Conservation (phyloP, 2,113 vertebrate genomes). For the Perca fluviatilis region DNA sequence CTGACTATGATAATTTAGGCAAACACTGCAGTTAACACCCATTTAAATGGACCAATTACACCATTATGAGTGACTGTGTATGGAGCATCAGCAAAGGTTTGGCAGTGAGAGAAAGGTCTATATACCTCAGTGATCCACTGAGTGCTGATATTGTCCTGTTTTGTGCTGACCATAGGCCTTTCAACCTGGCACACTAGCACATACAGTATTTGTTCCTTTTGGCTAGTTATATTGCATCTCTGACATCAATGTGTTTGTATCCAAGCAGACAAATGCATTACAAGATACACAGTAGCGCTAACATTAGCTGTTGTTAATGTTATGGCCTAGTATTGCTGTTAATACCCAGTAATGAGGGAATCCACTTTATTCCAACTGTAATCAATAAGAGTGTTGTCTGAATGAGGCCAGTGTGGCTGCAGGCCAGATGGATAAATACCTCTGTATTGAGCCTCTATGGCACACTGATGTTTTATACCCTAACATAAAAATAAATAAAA, state of each 20-base stretch:
- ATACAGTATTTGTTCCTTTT: neutral
- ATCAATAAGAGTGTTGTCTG: constrained; percentile 29
- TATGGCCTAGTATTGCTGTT: constrained; percentile 14
- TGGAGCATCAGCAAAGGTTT: neutral
- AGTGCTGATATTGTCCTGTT: constrained; percentile 18
- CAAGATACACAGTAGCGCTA: constrained; percentile 5
- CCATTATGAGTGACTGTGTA: neutral
- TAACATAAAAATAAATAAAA: no score
- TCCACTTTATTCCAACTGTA: constrained; percentile 43
- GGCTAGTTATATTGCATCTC: neutral
- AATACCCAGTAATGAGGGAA: constrained; percentile 49
- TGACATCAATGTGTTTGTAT: constrained; percentile 10
- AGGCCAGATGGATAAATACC: constrained; percentile 28
- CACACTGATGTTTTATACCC: no score
- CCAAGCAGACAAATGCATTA: constrained; percentile 5
- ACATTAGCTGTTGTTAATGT: constrained; percentile 35
- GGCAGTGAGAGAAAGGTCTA: constrained; percentile 5
- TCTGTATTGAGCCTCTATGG: neutral
- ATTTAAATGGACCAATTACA: constrained; percentile 1
- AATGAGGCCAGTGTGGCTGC: constrained; percentile 25
- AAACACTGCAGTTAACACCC: neutral
- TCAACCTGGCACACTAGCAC: constrained; percentile 1
- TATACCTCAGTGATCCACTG: neutral
- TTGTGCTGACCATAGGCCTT: constrained; percentile 13
- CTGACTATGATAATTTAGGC: neutral